Percentiles rank a stretch among this genome's conserved stretches.
phyloP scores from a whole-genome alignment of 2,888 invertebrate species.

The Eilema griseolum region DNA sequence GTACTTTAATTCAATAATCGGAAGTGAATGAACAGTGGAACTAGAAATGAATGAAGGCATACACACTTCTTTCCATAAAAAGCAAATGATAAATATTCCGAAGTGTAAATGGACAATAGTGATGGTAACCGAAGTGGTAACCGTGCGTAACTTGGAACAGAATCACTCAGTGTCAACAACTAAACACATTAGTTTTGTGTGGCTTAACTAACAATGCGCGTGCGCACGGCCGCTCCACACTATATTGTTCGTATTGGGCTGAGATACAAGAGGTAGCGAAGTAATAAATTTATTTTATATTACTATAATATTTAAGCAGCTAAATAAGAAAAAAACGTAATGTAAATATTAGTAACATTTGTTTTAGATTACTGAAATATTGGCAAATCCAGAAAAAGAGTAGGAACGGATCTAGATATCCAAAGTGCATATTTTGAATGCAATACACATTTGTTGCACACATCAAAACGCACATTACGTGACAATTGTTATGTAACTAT shows the following conservation, averaged over 20 bases:
- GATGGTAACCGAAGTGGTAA: constrained; percentile 9
- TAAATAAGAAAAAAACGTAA: background rate
- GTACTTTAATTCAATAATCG: too few relatives aligned
- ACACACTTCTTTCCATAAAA: background rate
- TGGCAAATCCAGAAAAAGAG: background rate
- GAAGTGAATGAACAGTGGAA: too few relatives aligned
- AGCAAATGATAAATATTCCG: constrained; percentile 13
- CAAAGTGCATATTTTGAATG: too few relatives aligned
- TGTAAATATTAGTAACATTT: background rate
- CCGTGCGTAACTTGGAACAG: constrained; percentile 31
- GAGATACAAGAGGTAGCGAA: constrained; percentile 3
- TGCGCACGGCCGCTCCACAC: constrained; percentile 46
- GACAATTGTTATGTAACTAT: background rate
- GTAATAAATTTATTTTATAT: background rate
- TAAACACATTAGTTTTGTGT: constrained; percentile 48
- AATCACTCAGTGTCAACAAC: constrained; percentile 46
- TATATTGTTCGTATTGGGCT: constrained; percentile 47
- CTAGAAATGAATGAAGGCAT: too few relatives aligned
- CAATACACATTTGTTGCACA: too few relatives aligned
- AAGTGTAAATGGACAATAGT: constrained; percentile 12
- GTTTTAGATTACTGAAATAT: background rate
- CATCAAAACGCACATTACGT: background rate
- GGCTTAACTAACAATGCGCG: constrained; percentile 46
- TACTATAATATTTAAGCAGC: background rate
- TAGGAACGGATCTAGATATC: too few relatives aligned